Conservation (phyloP, 2,797 vertebrate genomes). For the Coilia nasus region DNA sequence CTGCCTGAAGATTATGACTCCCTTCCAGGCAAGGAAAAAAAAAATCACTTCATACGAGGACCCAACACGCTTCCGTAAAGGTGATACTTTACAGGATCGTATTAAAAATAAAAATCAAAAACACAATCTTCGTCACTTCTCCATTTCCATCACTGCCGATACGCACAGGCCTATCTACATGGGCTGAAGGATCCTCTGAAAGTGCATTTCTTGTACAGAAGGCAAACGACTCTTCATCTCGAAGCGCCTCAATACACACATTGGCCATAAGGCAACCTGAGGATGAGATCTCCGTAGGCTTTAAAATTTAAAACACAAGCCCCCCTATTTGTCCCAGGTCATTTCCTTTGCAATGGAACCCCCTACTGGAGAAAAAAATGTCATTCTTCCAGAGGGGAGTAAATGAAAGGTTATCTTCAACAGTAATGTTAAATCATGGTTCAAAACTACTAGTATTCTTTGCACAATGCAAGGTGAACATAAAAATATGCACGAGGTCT, state of each 20-base stretch:
- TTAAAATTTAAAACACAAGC: slow-evolving; percentile 13
- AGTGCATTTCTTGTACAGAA: slow-evolving; percentile 38
- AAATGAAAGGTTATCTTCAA: neutral
- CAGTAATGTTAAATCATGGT: neutral
- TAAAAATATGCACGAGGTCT: neutral
- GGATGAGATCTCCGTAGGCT: neutral
- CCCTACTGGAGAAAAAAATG: slow-evolving; percentile 31
- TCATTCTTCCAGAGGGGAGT: neutral
- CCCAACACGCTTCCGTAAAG: no score
- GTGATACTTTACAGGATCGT: neutral
- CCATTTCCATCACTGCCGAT: neutral
- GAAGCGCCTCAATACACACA: slow-evolving; percentile 50
- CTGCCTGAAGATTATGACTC: no score
- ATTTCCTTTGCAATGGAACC: slow-evolving; percentile 26
- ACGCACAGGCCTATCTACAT: neutral
- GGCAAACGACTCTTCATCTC: slow-evolving; percentile 32
- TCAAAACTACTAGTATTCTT: neutral
- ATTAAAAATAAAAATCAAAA: neutral
- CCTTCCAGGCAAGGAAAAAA: no score
- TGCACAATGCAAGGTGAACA: neutral
- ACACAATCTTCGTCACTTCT: neutral
- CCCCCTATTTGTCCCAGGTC: slow-evolving; percentile 20
- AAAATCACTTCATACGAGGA: neutral
- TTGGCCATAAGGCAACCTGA: slow-evolving; percentile 35
- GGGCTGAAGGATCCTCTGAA: slow-evolving; percentile 24